Conservation (phyloP, 2,888 invertebrate species). For the Cheilosia grossa region DNA sequence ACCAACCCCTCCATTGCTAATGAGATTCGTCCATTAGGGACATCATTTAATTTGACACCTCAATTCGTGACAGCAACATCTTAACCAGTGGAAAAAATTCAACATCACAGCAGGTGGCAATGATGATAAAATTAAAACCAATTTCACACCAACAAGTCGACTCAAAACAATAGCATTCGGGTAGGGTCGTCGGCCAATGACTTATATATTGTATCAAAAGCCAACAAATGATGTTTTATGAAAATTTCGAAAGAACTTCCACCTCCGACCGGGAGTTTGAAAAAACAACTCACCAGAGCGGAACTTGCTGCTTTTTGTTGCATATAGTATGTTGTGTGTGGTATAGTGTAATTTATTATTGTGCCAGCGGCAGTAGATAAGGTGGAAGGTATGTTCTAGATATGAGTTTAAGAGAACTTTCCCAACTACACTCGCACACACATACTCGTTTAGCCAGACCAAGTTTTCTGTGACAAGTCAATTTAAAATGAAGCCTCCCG, state of each 20-base stretch:
- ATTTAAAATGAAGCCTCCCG: constrained; percentile 70
- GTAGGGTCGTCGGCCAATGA: constrained; percentile 56
- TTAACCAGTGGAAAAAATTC: constrained; percentile 16
- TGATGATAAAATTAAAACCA: constrained; percentile 63
- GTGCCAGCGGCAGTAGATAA: constrained; percentile 67
- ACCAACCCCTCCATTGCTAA: constrained; percentile 7
- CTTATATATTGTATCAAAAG: constrained; percentile 35
- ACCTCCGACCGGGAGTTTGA: constrained; percentile 31
- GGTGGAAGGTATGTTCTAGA: constrained; percentile 64
- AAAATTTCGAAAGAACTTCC: constrained; percentile 66
- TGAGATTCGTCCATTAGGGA: constrained; percentile 25
- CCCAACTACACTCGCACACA: constrained; percentile 20
- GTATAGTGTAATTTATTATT: constrained; percentile 69
- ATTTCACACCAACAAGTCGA: constrained; percentile 67
- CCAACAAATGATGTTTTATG: constrained; percentile 73
- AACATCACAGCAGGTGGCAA: constrained; percentile 56
- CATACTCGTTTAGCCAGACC: constrained; percentile 16
- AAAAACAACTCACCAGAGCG: constrained; percentile 62
- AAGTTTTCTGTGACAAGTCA: constrained; percentile 72
- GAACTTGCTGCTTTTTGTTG: constrained; percentile 68
- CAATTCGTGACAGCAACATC: constrained; percentile 49
- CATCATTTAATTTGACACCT: constrained; percentile 38
- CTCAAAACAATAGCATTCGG: constrained; percentile 10
- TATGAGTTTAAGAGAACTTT: constrained; percentile 60
- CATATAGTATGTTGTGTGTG: not conserved